Evolutionary conservation across 2,797 vertebrate species (phyloP), one percentile per base, ranked within the genome.

Genomic region (Eremophila alpestris): DNA sequence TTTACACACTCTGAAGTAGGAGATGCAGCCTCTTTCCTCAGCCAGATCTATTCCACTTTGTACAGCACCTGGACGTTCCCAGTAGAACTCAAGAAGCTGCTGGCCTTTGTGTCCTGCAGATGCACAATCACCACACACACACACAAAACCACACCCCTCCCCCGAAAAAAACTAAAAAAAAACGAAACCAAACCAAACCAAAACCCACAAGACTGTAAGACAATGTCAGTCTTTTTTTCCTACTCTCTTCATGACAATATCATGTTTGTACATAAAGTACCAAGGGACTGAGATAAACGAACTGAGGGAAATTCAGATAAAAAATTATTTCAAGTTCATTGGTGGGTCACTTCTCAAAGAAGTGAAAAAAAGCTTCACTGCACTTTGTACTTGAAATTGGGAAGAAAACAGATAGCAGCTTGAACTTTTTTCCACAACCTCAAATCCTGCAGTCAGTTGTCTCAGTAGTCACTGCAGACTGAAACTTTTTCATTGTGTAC

Each of bases 401-500:
- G 46, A 82, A 92, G 30, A 87, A 89, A 89, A 73, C 7, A 65
- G 27, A 65, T 51, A 0, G 0, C 58, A 68, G 23, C 62, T 64
- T 87, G 62, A 93, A 93, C 23, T 76, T 71, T 58, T 59, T 65
- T 36, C 45, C 48, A 71, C 40, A 19, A 88, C 67, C 67, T 84
- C 45, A 81, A 83, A 86, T 78, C 48, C 52, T 81, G 73, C 1
- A 0, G 58, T 93, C 56, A 52, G 63, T 32, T 83, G 45, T 49
- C 30, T 93, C 60, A 52, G 63, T 32, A 86, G 52, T 49, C 30
- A 54, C 0, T 67, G 56, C 74, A 93, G 59, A 90, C 5, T 41
- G 20, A 89, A 91, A 85, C 46, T 16, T 91, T 71, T 77, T 71
- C 15, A 63, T 67, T 0, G 0, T 14, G 8, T 8, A 16, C 26